Evolutionary conservation across 1,140 invertebrate genomes (phyloP), one percentile per base, ranked within the genome.

Genomic region (Araneus ventricosus): DNA sequence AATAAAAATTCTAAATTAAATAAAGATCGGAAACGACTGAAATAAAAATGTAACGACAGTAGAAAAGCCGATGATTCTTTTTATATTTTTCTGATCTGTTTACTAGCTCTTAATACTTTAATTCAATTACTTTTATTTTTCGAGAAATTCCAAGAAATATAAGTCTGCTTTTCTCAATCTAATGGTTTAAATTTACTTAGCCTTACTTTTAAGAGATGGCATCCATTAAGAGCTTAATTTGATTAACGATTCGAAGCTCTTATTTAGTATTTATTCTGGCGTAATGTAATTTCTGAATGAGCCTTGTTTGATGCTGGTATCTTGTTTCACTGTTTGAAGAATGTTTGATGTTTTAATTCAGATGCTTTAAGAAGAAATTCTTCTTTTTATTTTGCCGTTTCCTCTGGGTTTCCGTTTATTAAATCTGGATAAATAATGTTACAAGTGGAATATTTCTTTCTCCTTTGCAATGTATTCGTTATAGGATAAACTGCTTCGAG

Each of bases 111-210:
- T 82, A 82, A 45, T 82, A 39, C 24, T 82, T 82, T 82, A 82
- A 82, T 41, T 52, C 80, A 41, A 41, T 82, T 82, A 82, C 22
- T 82, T 14, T 82, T n/a, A 22, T 82, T 82, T 82, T n/a, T 24
- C 7, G 4, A 24, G 22, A 6, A 82, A 41, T 82, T 45, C 80
- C 45, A 4, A 10, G 39, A 75, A 34, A 37, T 34, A 75, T 34
- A 75, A 17, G 27, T 20, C 30, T 20, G 30, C 30, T 37, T 82
- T 45, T 82, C 80, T 82, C 41, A n/a, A 82, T 45, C 37, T 82
- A 82, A 82, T 82, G 39, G 39, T n/a, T 45, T 45, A 82, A 82
- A 82, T 82, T 82, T 82, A 41, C 80, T 82, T 52, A 82, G 80
- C 45, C 45, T 45, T 27, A 27, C 39, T 41, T 82, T 45, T n/a